These are phyloP conservation scores for Dicrurus megarhynchus DNA, from an alignment of 2,113 vertebrate genomes.

Conservation along the genomic window DNA sequence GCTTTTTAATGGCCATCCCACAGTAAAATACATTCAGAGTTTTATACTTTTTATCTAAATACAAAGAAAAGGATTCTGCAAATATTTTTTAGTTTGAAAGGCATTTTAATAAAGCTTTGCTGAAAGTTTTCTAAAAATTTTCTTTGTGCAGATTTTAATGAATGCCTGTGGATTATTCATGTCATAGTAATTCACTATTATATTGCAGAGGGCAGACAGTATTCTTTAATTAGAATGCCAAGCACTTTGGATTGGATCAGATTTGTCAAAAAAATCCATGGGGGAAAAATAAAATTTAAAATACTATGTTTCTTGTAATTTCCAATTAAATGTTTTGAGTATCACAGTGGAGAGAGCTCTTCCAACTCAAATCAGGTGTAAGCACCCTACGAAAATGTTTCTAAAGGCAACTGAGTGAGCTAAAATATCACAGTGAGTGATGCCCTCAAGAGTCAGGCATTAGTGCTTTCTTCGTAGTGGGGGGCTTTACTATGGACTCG, in stretches of 20 bases:
- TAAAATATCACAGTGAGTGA: not conserved
- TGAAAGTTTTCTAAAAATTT: not conserved
- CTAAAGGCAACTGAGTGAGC: not conserved
- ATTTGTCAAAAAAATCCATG: not conserved
- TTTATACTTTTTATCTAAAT: not conserved
- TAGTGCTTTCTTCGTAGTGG: conserved; percentile 75
- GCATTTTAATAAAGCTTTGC: not conserved
- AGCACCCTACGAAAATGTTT: not conserved
- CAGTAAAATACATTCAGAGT: not conserved
- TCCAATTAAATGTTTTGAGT: not conserved
- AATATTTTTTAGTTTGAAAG: not conserved
- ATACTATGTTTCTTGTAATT: not conserved
- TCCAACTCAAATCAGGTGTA: not conserved
- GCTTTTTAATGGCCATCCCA: not conserved
- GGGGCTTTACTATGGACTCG: not conserved
- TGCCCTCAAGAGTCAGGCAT: not conserved
- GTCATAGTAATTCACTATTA: not conserved
- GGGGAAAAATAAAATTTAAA: not conserved
- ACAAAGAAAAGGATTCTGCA: not conserved
- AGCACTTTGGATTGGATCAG: not conserved
- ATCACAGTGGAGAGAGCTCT: not conserved
- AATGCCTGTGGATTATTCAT: not conserved
- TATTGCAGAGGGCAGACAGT: not conserved
- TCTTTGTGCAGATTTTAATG: not conserved
- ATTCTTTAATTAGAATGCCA: not conserved